phyloP scores from a whole-genome alignment of 1,140 invertebrate genomes.

The Drosophila nasuta region DNA sequence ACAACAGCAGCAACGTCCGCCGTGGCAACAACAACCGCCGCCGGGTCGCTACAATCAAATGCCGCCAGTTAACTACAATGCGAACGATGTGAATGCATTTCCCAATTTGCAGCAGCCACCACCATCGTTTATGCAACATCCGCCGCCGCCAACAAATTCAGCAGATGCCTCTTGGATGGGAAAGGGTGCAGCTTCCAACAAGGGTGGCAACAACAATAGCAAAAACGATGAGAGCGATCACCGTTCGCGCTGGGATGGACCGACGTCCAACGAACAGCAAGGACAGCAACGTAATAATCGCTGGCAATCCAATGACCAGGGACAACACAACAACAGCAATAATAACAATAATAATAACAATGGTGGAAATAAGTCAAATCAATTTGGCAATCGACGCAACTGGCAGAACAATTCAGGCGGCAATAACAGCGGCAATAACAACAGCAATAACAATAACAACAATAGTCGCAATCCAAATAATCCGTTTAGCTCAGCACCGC shows the following conservation, averaged over 20 bases:
- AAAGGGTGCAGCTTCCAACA: constrained; percentile 8
- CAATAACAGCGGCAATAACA: constrained; percentile 12
- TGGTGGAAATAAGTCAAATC: constrained; percentile 14
- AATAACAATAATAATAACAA: constrained; percentile 16
- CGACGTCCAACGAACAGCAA: constrained; percentile 31
- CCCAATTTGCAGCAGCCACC: constrained; percentile 69
- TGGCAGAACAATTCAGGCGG: constrained; percentile 29
- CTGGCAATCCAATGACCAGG: constrained; percentile 30
- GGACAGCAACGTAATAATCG: constrained; percentile 23
- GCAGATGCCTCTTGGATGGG: constrained; percentile 13
- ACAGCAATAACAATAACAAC: constrained; percentile 24
- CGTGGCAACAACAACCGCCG: constrained; percentile 27
- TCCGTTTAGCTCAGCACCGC: constrained; percentile 15
- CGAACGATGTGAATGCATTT: constrained; percentile 26
- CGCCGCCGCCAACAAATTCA: neutral
- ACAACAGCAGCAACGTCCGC: constrained; percentile 36
- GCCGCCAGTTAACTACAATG: constrained; percentile 32
- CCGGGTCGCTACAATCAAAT: constrained; percentile 38
- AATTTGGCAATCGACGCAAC: constrained; percentile 28
- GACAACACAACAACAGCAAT: constrained; percentile 18
- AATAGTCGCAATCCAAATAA: constrained; percentile 29
- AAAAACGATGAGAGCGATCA: constrained; percentile 14
- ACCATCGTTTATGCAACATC: constrained; percentile 40
- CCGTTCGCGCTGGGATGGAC: constrained; percentile 43
- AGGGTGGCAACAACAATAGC: constrained; percentile 19